These are phyloP conservation scores for Gryllus bimaculatus DNA, from an alignment of 1,140 invertebrate species.

Conservation along the genomic window DNA sequence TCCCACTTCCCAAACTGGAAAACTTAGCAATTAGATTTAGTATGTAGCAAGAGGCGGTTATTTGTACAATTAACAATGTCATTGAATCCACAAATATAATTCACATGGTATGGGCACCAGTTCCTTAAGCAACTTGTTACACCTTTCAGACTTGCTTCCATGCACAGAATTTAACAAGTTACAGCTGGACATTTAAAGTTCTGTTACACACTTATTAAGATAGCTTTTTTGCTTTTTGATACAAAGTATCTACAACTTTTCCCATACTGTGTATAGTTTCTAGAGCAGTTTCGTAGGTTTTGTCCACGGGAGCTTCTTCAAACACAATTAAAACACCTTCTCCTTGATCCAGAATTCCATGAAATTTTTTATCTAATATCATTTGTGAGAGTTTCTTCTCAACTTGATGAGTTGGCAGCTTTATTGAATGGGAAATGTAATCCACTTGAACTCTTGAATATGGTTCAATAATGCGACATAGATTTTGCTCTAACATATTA, in stretches of 20 bases:
- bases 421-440: slow-evolving; percentile 77
- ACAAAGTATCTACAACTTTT: slow-evolving; percentile 96
- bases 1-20: not conserved
- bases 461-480: slow-evolving; percentile 97
- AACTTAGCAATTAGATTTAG: not conserved
- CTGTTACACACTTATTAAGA: slow-evolving; percentile 50
- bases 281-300: slow-evolving; percentile 93
- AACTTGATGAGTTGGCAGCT: slow-evolving; percentile 79
- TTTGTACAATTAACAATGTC: not conserved
- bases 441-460: slow-evolving; percentile 86
- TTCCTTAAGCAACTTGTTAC: not conserved
- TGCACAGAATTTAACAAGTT: not conserved
- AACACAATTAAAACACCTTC: slow-evolving; percentile 95
- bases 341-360: slow-evolving; percentile 95
- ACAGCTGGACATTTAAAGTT: not conserved
- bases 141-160: not conserved
- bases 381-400: slow-evolving; percentile 99
- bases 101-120: not conserved
- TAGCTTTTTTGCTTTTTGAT: slow-evolving; percentile 96
- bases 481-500: slow-evolving; percentile 97
- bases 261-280: slow-evolving; percentile 98
- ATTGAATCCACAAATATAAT: not conserved
- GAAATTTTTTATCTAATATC: slow-evolving; percentile 97
- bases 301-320: slow-evolving; percentile 88
- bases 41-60: not conserved